Conservation (phyloP, 2,797 vertebrate genomes). For the Geotrypetes seraphini region DNA sequence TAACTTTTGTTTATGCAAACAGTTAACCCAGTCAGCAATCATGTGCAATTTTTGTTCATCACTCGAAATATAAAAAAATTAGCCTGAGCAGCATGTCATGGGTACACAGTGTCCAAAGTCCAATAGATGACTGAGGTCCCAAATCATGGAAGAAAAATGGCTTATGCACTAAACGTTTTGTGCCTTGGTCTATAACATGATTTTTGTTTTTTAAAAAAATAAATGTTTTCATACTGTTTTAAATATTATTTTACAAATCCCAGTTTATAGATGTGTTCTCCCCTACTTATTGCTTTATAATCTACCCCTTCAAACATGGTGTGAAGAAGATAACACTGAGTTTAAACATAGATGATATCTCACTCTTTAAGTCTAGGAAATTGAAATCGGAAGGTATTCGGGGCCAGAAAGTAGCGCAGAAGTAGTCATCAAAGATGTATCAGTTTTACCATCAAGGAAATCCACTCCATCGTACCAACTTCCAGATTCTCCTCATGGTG, state of each 20-base stretch:
- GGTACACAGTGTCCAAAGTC: conserved; percentile 48
- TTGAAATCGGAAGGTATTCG: too few species aligned
- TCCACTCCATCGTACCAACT: too few species aligned
- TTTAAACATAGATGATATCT: too few species aligned
- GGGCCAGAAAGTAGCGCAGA: too few species aligned
- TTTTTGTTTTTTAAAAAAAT: conserved; percentile 46
- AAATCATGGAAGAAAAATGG: conserved; percentile 49
- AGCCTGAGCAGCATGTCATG: conserved; percentile 32
- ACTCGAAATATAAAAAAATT: conserved; percentile 29
- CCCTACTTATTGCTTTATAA: too few species aligned
- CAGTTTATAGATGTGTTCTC: conserved; percentile 8
- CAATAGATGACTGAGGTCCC: conserved; percentile 29
- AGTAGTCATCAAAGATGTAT: too few species aligned
- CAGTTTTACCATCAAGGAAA: too few species aligned
- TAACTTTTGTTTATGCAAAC: conserved; percentile 31
- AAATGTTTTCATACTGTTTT: conserved; percentile 35
- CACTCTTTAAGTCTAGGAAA: too few species aligned
- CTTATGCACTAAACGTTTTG: conserved; percentile 64
- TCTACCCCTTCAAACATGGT: too few species aligned
- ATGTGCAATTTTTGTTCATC: conserved; percentile 35
- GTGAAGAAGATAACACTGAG: too few species aligned
- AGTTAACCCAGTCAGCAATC: conserved; percentile 39
- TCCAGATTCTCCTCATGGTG: too few species aligned
- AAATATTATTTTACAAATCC: conserved; percentile 29
- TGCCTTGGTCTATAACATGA: conserved; percentile 65